A percentile compares a stretch with the other conserved stretches of the same genome.
Conservation (phyloP, 30 jellyfish, hydroid and myxozoan genomes). For the Sanderia malayensis region DNA sequence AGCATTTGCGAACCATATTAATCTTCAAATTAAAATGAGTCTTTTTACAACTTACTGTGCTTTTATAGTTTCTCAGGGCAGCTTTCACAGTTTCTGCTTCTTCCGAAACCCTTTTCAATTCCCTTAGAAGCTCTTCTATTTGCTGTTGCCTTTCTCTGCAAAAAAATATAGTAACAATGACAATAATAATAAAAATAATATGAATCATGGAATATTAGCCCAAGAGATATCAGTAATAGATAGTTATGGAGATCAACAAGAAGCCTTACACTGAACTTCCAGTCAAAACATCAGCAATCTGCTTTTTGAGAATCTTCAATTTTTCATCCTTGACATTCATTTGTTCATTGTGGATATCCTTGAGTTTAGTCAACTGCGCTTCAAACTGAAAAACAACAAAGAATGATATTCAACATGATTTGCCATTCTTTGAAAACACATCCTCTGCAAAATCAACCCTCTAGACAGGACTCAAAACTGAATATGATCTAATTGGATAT, state of each 20-base stretch:
- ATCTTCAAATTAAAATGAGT: neutral
- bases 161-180: neutral
- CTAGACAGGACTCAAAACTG: no score
- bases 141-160: slow-evolving; percentile 75
- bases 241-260: neutral
- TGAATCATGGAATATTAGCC: no score
- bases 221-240: no score
- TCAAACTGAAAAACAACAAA: slow-evolving; percentile 6
- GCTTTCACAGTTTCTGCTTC: slow-evolving; percentile 78
- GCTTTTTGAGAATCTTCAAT: slow-evolving; percentile 49
- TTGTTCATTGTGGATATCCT: slow-evolving; percentile 28
- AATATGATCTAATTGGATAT: no score
- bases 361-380: neutral
- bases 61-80: slow-evolving; percentile 48
- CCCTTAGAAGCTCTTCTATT: slow-evolving; percentile 74
- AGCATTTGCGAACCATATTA: neutral
- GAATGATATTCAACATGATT: no score
- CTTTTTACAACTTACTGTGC: slow-evolving; percentile 20
- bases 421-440: no score
- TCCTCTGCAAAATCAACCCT: no score
- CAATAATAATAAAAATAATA: no score
- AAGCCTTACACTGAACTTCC: slow-evolving; percentile 60
- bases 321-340: slow-evolving; percentile 56
- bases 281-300: slow-evolving; percentile 55
- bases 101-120: slow-evolving; percentile 67